phyloP scores from a whole-genome alignment of 2,797 vertebrate species.

The Knipowitschia caucasica region DNA sequence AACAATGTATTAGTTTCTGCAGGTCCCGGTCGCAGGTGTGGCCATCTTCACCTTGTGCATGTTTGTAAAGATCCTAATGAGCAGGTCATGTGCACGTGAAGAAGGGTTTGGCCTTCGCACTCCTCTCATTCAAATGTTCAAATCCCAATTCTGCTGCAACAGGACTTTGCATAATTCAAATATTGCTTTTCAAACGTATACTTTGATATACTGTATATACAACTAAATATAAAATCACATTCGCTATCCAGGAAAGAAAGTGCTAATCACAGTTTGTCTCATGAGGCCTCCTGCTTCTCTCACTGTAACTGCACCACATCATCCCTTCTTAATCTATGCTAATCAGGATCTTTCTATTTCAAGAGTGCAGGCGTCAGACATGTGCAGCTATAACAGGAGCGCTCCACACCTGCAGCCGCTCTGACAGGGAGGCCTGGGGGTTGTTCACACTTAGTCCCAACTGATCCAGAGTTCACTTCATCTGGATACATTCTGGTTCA shows the following conservation, averaged over 20 bases:
- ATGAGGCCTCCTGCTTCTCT: background rate
- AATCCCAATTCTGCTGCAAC: constrained; percentile 6
- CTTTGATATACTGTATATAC: too few species aligned
- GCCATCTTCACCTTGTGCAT: too few species aligned
- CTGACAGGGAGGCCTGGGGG: too few species aligned
- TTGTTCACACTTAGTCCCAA: too few species aligned
- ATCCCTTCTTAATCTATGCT: constrained; percentile 2
- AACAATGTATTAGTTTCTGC: too few species aligned
- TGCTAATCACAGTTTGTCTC: background rate
- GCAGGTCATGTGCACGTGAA: constrained; percentile 8
- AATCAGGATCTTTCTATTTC: constrained; percentile 5
- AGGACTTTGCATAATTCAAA: background rate
- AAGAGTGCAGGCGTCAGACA: constrained; percentile 3
- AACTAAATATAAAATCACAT: too few species aligned
- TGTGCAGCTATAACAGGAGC: background rate
- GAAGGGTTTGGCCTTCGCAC: constrained; percentile 6
- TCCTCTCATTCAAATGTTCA: constrained; percentile 4
- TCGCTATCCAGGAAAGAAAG: too few species aligned
- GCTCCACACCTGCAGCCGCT: background rate
- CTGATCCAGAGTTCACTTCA: too few species aligned
- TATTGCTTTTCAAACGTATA: constrained; percentile 1
- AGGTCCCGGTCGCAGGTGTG: too few species aligned
- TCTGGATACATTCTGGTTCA: too few species aligned
- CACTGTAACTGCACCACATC: background rate
- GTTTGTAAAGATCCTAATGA: constrained; percentile 17